Conservation (phyloP, 2,888 invertebrate genomes). For the Cephalotes varians region DNA sequence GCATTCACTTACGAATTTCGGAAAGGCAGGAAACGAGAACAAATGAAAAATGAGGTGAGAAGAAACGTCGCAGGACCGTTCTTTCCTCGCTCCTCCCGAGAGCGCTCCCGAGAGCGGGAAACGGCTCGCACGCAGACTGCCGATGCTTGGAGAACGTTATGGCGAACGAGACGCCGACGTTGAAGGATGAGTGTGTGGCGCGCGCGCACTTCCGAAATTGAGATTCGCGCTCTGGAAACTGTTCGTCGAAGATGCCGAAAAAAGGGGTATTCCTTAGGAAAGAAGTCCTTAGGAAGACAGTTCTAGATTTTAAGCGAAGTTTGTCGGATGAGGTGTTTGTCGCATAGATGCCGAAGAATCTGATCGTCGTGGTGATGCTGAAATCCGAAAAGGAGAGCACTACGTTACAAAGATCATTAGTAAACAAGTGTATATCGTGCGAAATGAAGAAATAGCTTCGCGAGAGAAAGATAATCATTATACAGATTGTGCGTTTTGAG, state of each 20-base stretch:
- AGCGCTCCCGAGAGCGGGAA: conserved; percentile 47
- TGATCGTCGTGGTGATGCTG: neutral
- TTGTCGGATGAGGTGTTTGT: neutral
- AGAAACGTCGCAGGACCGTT: neutral
- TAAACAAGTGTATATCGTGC: neutral
- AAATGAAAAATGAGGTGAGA: neutral
- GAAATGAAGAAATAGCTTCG: neutral
- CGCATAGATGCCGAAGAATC: neutral
- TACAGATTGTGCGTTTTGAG: neutral
- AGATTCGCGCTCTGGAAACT: conserved; percentile 9
- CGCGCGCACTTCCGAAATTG: conserved; percentile 61
- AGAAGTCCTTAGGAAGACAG: no score
- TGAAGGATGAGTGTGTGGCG: conserved; percentile 59
- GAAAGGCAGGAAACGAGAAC: neutral
- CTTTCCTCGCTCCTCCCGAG: conserved; percentile 14
- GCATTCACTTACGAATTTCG: neutral
- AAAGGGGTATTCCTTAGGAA: neutral
- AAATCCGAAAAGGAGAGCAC: neutral
- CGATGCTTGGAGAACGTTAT: conserved; percentile 57
- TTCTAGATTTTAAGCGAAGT: neutral
- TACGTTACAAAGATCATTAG: neutral
- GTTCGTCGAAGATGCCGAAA: neutral
- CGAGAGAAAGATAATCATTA: neutral
- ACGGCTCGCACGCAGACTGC: conserved; percentile 60
- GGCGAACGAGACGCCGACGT: conserved; percentile 67